A percentile compares a stretch with the other conserved stretches of the same genome.
Evolutionary conservation across 2,797 vertebrate genomes (phyloP).

Genomic region (Acridotheres tristis): DNA sequence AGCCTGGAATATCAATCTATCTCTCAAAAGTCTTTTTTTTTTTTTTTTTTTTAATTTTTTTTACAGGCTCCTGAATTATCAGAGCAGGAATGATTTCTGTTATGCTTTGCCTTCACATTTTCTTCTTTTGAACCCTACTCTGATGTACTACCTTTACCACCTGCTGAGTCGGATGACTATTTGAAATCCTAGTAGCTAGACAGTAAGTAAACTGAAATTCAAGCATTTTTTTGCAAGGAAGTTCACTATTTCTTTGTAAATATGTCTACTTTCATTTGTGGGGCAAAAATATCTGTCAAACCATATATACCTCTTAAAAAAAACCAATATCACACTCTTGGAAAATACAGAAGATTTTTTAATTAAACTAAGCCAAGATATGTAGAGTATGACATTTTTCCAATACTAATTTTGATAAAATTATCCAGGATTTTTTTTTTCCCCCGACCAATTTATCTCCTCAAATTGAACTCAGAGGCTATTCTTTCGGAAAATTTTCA

Average conservation of each 20-base stretch:
- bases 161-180: neutral
- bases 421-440: accelerated
- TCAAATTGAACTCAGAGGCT: neutral
- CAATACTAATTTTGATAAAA: neutral
- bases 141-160: neutral
- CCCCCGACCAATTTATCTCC: neutral
- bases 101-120: neutral
- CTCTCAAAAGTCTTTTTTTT: neutral
- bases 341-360: neutral
- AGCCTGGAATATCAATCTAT: neutral
- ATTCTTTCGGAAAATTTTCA: neutral
- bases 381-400: neutral
- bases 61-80: neutral
- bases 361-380: neutral
- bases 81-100: neutral
- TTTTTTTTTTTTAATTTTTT: neutral
- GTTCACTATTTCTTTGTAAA: neutral
- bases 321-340: neutral
- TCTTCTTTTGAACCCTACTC: neutral
- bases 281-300: neutral
- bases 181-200: neutral
- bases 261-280: neutral
- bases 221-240: neutral
- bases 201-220: neutral
- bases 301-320: neutral